Conservation (phyloP, 2,888 invertebrate species). For the Branchipolynoe longqiensis region DNA sequence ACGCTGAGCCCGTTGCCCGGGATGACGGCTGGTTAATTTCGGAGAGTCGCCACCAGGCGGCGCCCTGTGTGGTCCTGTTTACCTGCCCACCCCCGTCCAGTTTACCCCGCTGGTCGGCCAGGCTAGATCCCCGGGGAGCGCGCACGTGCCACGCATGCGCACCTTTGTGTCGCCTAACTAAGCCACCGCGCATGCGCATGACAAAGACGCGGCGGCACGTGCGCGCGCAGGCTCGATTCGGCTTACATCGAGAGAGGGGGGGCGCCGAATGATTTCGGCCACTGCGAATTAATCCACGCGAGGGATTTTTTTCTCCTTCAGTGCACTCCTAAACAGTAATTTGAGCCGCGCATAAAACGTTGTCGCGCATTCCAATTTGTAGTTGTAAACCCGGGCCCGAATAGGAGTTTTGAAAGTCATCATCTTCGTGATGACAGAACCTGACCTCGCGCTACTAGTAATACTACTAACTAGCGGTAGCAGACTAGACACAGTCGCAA, state of each 20-base stretch:
- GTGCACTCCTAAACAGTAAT: constrained; percentile 39
- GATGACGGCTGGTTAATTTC: constrained; percentile 6
- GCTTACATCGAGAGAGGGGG: no score
- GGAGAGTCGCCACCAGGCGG: background rate
- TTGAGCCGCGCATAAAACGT: constrained; percentile 26
- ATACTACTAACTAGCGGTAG: no score
- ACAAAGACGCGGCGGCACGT: constrained; percentile 40
- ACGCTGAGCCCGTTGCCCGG: no score
- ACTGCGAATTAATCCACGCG: constrained; percentile 18
- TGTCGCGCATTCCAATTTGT: constrained; percentile 36
- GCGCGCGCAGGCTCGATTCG: constrained; percentile 49
- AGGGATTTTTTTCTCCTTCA: constrained; percentile 36
- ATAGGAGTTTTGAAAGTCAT: background rate
- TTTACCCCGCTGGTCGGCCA: background rate
- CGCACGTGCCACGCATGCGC: constrained; percentile 47
- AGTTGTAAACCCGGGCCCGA: background rate
- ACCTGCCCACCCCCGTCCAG: background rate
- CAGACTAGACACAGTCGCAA: no score
- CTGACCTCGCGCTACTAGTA: background rate
- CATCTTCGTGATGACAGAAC: constrained; percentile 7
- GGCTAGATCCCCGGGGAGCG: constrained; percentile 21
- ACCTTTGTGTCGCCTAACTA: constrained; percentile 17
- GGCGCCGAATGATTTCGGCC: constrained; percentile 22
- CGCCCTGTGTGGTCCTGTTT: constrained; percentile 16
- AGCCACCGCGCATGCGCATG: constrained; percentile 22